phyloP scores from a whole-genome alignment of 2,797 vertebrate genomes.

The Strix occidentalis region DNA sequence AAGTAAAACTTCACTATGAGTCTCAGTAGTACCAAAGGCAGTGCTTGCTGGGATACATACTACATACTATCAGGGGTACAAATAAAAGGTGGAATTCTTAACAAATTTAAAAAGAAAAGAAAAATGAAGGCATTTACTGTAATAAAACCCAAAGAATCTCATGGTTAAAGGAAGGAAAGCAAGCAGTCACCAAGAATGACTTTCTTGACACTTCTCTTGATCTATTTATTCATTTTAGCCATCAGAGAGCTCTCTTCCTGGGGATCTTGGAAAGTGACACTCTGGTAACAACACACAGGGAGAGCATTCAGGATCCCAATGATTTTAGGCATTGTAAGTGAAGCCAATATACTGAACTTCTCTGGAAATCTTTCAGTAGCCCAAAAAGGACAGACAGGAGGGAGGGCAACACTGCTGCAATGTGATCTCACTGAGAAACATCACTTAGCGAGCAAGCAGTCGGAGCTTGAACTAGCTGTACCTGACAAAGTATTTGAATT shows the following conservation, averaged over 20 bases:
- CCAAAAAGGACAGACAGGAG: neutral
- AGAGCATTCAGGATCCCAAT: neutral
- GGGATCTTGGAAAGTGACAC: neutral
- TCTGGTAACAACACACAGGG: neutral
- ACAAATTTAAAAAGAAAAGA: neutral
- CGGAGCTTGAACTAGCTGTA: accelerated
- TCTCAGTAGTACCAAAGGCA: neutral
- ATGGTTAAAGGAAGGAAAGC: neutral
- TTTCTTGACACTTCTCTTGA: neutral
- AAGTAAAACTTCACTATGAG: neutral
- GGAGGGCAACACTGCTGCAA: neutral
- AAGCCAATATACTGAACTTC: neutral
- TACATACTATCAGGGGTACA: neutral
- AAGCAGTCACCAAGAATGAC: neutral
- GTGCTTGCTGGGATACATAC: accelerated
- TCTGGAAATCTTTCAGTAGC: neutral
- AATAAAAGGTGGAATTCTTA: neutral
- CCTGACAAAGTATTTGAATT: neutral
- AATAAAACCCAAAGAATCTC: neutral
- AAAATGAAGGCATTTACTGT: neutral
- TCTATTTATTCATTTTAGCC: neutral
- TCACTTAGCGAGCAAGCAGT: neutral
- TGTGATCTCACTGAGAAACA: neutral
- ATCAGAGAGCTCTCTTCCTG: neutral
- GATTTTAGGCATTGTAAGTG: neutral